Percentiles rank a stretch among this genome's conserved stretches.
Conservation (phyloP, 92 coral and sea anemone species). For the Zoanthus sansibaricus region DNA sequence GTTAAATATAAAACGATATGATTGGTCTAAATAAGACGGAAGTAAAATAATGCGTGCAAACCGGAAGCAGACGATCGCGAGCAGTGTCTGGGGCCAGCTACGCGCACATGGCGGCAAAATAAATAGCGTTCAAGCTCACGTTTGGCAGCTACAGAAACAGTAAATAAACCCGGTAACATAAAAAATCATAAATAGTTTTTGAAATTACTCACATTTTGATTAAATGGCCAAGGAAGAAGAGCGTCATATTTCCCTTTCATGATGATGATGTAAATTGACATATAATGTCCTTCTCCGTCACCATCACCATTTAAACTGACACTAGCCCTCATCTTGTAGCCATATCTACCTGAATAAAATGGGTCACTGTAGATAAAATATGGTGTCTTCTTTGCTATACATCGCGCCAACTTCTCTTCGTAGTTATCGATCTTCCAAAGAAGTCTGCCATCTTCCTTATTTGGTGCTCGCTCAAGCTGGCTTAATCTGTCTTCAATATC, state of each 20-base stretch:
- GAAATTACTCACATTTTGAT: slow-evolving; percentile 20
- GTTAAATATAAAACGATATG: too few species aligned
- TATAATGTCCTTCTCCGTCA: slow-evolving; percentile 16
- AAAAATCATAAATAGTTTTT: too few species aligned
- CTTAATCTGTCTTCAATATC: slow-evolving; percentile 26
- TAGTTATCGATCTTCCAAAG: slow-evolving; percentile 43
- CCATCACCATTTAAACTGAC: slow-evolving; percentile 41
- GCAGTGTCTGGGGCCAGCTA: too few species aligned
- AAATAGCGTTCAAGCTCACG: too few species aligned
- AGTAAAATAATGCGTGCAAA: too few species aligned
- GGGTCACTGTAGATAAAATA: slow-evolving; percentile 29
- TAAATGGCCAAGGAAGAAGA: slow-evolving; percentile 35
- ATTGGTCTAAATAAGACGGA: too few species aligned
- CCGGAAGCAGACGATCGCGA: too few species aligned
- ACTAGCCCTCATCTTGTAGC: slow-evolving; percentile 26
- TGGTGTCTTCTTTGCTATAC: slow-evolving; percentile 13
- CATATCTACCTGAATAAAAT: slow-evolving; percentile 41
- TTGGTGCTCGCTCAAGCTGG: slow-evolving; percentile 38
- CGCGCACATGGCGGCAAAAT: too few species aligned
- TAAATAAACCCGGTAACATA: too few species aligned
- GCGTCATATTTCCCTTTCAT: slow-evolving; percentile 44
- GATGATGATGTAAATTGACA: slow-evolving; percentile 28
- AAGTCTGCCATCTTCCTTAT: slow-evolving; percentile 37
- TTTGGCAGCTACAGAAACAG: too few species aligned
- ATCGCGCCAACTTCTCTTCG: slow-evolving; percentile 1